Percentiles rank a stretch among this genome's conserved stretches.
phyloP scores from a whole-genome alignment of 1,140 invertebrate species.

The Pectinophora gossypiella region DNA sequence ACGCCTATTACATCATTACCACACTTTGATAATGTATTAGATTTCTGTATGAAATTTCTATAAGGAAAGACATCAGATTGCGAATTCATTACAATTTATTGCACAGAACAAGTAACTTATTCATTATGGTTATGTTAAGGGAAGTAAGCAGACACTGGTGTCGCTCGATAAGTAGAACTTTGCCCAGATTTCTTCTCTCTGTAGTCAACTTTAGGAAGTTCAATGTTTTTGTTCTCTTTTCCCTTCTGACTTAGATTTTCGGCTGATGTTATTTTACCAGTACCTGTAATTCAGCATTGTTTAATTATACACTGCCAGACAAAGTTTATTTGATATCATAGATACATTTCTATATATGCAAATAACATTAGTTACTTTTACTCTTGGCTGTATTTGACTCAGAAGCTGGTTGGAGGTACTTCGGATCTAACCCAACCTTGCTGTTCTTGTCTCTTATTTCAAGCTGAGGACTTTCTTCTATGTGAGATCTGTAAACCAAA shows the following conservation, averaged over 20 bases:
- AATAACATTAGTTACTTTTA: constrained; percentile 30
- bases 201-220: constrained; percentile 60
- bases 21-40: no score
- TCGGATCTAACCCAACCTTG: constrained; percentile 57
- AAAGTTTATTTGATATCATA: no score
- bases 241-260: constrained; percentile 32
- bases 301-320: no score
- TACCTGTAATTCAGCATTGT: constrained; percentile 34
- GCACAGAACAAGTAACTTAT: no score
- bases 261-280: constrained; percentile 14
- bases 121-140: no score
- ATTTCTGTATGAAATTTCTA: no score
- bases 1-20: no score
- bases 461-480: constrained; percentile 42
- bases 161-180: constrained; percentile 42
- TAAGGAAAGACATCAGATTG: no score
- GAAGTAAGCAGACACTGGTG: constrained; percentile 70
- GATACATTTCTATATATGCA: no score
- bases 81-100: constrained; percentile 9
- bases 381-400: constrained; percentile 24
- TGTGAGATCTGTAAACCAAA: constrained; percentile 48
- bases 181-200: constrained; percentile 56
- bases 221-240: constrained; percentile 55
- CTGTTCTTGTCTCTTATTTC: constrained; percentile 14
- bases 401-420: constrained; percentile 57